Evolutionary conservation across 2,797 vertebrate species (phyloP).

Genomic region (Acropternis orthonyx): DNA sequence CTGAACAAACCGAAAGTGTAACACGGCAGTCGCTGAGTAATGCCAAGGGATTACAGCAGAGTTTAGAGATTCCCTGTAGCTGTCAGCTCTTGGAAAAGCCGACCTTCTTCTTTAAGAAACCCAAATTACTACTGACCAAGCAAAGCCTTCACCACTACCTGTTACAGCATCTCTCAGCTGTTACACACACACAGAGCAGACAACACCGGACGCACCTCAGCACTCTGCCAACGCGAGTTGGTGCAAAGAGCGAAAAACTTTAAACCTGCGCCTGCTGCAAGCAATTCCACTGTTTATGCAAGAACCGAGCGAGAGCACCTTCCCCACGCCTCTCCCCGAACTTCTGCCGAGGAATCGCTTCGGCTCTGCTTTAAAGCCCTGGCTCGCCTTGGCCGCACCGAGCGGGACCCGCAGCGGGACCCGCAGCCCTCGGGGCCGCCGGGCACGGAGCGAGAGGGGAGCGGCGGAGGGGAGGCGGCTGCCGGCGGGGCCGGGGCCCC

Average conservation of each 20-base stretch:
- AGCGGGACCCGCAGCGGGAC: no score
- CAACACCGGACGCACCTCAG: no score
- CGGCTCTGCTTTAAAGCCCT: neutral
- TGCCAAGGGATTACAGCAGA: rapidly evolving
- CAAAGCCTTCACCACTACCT: neutral
- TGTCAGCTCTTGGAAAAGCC: neutral
- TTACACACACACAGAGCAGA: neutral
- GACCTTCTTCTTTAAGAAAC: neutral
- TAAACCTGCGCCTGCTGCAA: no score
- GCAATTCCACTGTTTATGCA: no score
- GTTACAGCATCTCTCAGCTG: rapidly evolving
- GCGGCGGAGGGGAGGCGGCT: neutral
- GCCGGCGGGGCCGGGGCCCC: neutral
- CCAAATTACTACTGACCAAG: neutral
- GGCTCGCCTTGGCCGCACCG: rapidly evolving
- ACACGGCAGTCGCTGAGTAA: neutral
- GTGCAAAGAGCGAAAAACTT: no score
- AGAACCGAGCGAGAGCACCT: no score
- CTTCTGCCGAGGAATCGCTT: neutral
- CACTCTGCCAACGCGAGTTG: no score
- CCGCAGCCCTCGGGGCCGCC: neutral
- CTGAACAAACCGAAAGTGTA: rapidly evolving
- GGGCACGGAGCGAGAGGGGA: neutral
- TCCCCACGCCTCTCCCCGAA: neutral
- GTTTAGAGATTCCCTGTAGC: neutral